phyloP scores from a whole-genome alignment of 2,113 vertebrate species.

The Pipra filicauda region DNA sequence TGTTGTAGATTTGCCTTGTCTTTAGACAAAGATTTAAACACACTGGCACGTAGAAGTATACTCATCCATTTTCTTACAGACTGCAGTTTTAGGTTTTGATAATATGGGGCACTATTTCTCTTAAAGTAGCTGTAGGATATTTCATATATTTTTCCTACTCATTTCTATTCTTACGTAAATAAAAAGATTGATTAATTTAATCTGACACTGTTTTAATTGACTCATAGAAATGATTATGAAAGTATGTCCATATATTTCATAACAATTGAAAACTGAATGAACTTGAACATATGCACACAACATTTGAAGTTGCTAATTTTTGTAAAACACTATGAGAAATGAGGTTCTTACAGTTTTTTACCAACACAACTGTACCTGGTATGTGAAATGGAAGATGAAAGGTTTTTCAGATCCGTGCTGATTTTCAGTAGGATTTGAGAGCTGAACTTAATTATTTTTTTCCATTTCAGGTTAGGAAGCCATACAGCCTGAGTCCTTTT shows the following conservation, averaged over 20 bases:
- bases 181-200: background rate
- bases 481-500: background rate
- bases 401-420: background rate
- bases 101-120: background rate
- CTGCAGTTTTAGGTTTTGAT: background rate
- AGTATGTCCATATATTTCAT: background rate
- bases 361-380: background rate
- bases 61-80: background rate
- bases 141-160: background rate
- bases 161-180: background rate
- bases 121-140: background rate
- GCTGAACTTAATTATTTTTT: background rate
- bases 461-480: background rate
- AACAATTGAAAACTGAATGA: background rate
- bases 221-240: background rate
- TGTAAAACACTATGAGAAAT: background rate
- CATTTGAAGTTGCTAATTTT: background rate
- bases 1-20: background rate
- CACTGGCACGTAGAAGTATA: background rate
- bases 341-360: background rate
- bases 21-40: background rate
- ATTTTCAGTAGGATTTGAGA: background rate
- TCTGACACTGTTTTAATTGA: background rate
- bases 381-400: background rate
- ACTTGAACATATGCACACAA: background rate